These are phyloP conservation scores for Callocephalon fimbriatum DNA, from an alignment of 2,113 vertebrate species.

Conservation along the genomic window DNA sequence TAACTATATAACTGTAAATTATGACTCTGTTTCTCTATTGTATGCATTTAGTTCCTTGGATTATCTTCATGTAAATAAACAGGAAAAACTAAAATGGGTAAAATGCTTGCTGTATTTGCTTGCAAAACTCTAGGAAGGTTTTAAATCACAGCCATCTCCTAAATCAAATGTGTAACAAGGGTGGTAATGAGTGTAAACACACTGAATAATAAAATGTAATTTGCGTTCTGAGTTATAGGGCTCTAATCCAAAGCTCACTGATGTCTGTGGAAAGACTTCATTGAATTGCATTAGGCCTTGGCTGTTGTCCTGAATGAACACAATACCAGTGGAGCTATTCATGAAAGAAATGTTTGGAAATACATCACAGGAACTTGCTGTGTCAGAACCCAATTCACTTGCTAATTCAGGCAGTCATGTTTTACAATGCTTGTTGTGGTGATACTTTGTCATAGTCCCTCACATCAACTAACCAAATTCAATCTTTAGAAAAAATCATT, in stretches of 20 bases:
- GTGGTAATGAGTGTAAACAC: constrained; percentile 32
- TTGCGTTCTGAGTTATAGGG: constrained; percentile 18
- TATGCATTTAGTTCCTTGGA: background rate
- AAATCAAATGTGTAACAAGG: constrained; percentile 26
- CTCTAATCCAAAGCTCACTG: constrained; percentile 9
- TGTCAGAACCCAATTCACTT: constrained; percentile 7
- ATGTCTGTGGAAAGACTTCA: constrained; percentile 32
- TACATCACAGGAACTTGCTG: constrained; percentile 27
- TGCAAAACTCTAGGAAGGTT: constrained; percentile 44
- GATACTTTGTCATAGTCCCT: background rate
- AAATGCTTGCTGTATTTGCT: constrained; percentile 24
- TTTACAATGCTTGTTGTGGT: background rate
- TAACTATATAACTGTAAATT: background rate
- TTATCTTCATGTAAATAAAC: background rate
- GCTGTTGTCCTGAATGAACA: constrained; percentile 43
- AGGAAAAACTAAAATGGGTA: background rate
- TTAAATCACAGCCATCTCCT: constrained; percentile 35
- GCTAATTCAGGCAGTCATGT: constrained; percentile 12
- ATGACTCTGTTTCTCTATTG: background rate
- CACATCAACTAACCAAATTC: background rate
- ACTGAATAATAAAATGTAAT: constrained; percentile 26
- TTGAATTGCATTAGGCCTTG: constrained; percentile 40
- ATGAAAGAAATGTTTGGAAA: constrained; percentile 34
- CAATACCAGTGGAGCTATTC: constrained; percentile 27
- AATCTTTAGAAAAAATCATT: background rate